Conservation (phyloP, 2,888 invertebrate species). For the Icerya purchasi region DNA sequence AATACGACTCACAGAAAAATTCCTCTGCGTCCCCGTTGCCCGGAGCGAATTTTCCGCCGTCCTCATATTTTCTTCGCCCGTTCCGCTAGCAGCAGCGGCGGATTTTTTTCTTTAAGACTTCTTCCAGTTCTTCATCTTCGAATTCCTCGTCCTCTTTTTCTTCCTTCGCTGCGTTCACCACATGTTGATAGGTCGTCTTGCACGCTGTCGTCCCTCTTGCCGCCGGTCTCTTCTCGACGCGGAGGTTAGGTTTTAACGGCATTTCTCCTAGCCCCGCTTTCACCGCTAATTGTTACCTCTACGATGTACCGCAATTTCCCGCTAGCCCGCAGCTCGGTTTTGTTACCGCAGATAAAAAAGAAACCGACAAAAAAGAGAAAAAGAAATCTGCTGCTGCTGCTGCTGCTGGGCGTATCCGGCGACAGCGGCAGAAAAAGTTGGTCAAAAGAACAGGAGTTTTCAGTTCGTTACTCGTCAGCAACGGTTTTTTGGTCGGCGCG, state of each 20-base stretch:
- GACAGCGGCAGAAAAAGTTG: conserved; percentile 8
- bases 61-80: background rate
- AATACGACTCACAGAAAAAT: no score
- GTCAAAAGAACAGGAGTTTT: conserved; percentile 4
- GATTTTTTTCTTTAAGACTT: background rate
- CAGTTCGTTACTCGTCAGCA: no score
- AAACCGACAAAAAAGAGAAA: no score
- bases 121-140: conserved; percentile 4
- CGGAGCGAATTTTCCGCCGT: background rate
- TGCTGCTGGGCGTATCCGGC: conserved; percentile 11
- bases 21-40: no score
- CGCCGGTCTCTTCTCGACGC: background rate
- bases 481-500: no score
- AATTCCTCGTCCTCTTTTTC: background rate
- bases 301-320: conserved; percentile 14
- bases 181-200: conserved; percentile 13
- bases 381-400: no score
- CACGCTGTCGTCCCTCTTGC: conserved; percentile 2
- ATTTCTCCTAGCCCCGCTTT: background rate
- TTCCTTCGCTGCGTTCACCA: conserved; percentile 8
- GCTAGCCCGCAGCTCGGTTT: conserved; percentile 12
- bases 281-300: conserved; percentile 13
- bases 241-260: background rate
- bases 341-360: no score
- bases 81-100: background rate